phyloP scores from a whole-genome alignment of 1,140 invertebrate species.

The Drosophila kurseongensis region DNA sequence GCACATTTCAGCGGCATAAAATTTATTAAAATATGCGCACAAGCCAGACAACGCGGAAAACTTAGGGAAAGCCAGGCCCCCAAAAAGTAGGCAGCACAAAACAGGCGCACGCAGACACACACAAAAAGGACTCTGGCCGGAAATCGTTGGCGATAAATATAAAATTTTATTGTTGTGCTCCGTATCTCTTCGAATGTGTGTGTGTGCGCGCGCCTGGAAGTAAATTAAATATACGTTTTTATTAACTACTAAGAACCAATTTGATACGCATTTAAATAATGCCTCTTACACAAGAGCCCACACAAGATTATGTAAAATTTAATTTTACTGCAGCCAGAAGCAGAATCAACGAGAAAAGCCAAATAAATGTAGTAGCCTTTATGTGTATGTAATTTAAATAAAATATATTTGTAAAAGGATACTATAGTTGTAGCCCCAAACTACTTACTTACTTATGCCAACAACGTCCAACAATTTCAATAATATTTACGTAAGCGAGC shows the following conservation, averaged over 20 bases:
- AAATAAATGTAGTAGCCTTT: conserved; percentile 72
- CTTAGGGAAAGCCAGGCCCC: conserved; percentile 32
- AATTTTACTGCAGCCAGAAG: conserved; percentile 64
- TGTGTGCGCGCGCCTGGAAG: conserved; percentile 51
- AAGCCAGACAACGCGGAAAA: conserved; percentile 47
- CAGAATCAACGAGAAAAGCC: conserved; percentile 61
- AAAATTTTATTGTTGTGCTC: conserved; percentile 81
- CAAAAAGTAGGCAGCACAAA: conserved; percentile 53
- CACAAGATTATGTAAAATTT: conserved; percentile 73
- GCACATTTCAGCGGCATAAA: conserved; percentile 80
- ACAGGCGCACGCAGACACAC: conserved; percentile 30
- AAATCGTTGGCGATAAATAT: conserved; percentile 82
- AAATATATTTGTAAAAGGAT: conserved; percentile 40
- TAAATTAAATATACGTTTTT: conserved; percentile 83
- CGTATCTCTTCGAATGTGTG: conserved; percentile 32
- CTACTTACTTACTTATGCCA: conserved; percentile 81
- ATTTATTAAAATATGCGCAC: conserved; percentile 82
- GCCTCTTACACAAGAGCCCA: conserved; percentile 41
- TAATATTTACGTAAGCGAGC: conserved; percentile 61
- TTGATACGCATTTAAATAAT: conserved; percentile 82
- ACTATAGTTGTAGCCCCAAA: conserved; percentile 55
- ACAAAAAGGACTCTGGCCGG: conserved; percentile 44
- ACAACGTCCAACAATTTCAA: conserved; percentile 80
- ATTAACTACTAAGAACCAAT: conserved; percentile 83
- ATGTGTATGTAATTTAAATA: conserved; percentile 76